A percentile compares a stretch with the other conserved stretches of the same genome.
Conservation (phyloP, 2,888 invertebrate genomes). For the Tetropium fuscum region DNA sequence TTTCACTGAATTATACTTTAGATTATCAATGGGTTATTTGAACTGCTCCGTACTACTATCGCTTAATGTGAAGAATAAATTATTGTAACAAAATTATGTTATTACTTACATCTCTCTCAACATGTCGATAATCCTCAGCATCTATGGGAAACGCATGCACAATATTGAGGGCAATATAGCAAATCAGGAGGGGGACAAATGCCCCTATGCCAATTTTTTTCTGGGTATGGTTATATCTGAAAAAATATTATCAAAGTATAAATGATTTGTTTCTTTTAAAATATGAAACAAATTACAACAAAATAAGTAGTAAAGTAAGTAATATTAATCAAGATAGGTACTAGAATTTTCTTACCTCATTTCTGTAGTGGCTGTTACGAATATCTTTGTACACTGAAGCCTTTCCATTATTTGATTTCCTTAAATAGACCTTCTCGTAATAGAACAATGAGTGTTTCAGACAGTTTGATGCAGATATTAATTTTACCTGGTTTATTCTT, state of each 20-base stretch:
- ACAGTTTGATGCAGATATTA: conserved; percentile 27
- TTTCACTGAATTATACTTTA: no score
- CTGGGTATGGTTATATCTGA: conserved; percentile 17
- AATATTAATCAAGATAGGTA: no score
- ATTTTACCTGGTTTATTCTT: conserved; percentile 30
- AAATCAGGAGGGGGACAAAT: conserved; percentile 32
- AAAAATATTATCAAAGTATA: no score
- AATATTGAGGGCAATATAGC: conserved; percentile 27
- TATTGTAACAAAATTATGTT: background rate
- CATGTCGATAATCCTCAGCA: conserved; percentile 38
- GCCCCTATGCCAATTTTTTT: conserved; percentile 13
- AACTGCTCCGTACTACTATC: no score
- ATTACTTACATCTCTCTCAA: conserved; percentile 40
- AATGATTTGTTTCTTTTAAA: no score
- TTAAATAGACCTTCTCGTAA: conserved; percentile 34
- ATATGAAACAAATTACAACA: background rate
- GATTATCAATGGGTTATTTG: no score
- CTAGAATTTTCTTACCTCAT: conserved; percentile 2
- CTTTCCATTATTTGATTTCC: conserved; percentile 21
- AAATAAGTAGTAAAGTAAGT: no score
- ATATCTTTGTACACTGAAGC: background rate
- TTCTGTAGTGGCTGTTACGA: background rate
- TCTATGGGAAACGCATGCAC: conserved; percentile 34
- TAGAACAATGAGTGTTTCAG: conserved; percentile 29
- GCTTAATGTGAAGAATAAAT: background rate